Base-by-base conservation (phyloP, 1,140 invertebrate genomes). In the Neodiprion pinetum region DNA sequence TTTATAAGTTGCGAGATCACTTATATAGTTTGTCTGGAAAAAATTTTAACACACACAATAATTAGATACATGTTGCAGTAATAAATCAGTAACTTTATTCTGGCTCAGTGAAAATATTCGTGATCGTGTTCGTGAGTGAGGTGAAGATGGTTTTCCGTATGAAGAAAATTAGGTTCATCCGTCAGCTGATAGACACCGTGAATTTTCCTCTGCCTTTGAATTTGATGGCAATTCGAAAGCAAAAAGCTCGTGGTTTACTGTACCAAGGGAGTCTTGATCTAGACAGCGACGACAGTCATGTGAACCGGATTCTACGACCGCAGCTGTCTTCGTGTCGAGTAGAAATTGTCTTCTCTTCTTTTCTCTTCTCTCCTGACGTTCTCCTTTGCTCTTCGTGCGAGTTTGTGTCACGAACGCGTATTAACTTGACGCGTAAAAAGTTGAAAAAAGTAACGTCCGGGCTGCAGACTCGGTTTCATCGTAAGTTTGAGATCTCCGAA, bases 221-320 rank as follows among this genome's bases (percentile, higher is more conserved):
- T 23, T 69, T 69, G 67, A 69, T 14, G 67, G 67, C 67, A 69
- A 69, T 69, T 9, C 5, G n/a, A 8, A 69, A 11, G 40, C 17
- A 21, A 69, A 69, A 69, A 69, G 40, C 12, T 23, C 21, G 67
- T 23, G 3, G 12, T 47, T 69, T 10, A 23, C 21, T 23, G 67
- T 21, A 69, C 67, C 40, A 11, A 23, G 21, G 67, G 67, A 21
- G 40, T 17, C 17, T 11, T 9, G 23, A 17, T 21, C 17, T 21
- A 69, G 3, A 69, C 61, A 21, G 28, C 28, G 28, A 71, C 70
- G 69, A 78, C 72, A 23, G 67, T 75, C 82, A 81, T 84, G 83
- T 83, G 83, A 84, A 84, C 82, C 83, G 82, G 83, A 84, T 82
- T 81, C 80, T 77, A 79, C 73, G 21, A 66, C 70, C 48, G 75